Evolutionary conservation across 2,113 vertebrate genomes (phyloP).

Genomic region (Strigops habroptila): DNA sequence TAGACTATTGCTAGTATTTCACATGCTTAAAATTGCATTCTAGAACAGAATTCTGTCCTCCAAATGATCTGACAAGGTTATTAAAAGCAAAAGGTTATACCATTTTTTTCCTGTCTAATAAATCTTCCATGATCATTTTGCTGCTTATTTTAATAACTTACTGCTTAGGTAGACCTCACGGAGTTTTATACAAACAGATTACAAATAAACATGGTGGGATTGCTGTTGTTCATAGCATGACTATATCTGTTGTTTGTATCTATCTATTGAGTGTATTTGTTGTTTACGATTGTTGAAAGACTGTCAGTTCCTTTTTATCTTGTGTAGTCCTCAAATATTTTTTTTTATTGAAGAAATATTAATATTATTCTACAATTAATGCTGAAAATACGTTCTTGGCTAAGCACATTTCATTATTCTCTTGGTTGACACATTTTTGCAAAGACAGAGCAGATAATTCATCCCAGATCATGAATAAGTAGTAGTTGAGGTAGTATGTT

Average conservation of each 20-base stretch:
- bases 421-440: neutral
- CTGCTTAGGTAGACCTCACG: neutral
- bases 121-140: neutral
- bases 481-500: neutral
- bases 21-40: neutral
- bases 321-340: neutral
- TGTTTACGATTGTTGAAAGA: neutral
- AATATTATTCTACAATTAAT: neutral
- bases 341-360: neutral
- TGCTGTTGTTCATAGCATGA: neutral
- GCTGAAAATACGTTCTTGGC: neutral
- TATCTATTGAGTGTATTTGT: neutral
- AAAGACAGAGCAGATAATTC: neutral
- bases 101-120: neutral
- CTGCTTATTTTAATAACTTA: neutral
- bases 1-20: neutral
- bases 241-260: neutral
- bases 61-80: neutral
- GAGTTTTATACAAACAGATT: neutral
- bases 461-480: neutral
- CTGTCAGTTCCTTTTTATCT: neutral
- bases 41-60: neutral
- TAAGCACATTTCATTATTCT: neutral
- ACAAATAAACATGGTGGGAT: neutral
- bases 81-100: neutral